Base-by-base conservation (phyloP, 2,888 invertebrate species). In the Xylota sylvarum region DNA sequence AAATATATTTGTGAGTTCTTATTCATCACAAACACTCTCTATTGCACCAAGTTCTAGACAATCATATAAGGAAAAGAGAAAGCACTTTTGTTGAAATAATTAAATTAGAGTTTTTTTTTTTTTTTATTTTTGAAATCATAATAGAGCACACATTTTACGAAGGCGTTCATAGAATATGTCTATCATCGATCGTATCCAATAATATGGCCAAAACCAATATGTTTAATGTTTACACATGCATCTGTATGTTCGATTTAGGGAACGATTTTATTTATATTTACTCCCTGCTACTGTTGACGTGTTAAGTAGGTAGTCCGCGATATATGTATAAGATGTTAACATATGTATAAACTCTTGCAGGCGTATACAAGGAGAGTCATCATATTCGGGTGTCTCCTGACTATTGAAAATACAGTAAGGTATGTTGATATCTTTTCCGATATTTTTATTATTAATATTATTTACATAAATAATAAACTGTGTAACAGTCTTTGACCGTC, bases 131-230 rank as follows among this genome's bases (percentile, higher is more conserved):
- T 4, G n/a, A 50, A 23, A 62, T 17, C 32, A n/a, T 9, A 5
- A 12, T 19, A 19, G 30, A 7, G 43, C 12, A 30, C 27, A 58
- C 37, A 58, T 67, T 19, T 40, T 37, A 32, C 9, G 19, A 17
- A 60, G 30, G 27, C 64, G 56, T 80, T 80, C 56, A 56, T 65
- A 32, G 48, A 30, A 37, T 48, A 37, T 69, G 64, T 80, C 79
- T 30, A 40, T 80, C 79, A 80, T 80, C 79, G 79, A 4, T n/a
- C 32, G 56, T 48, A 40, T 80, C 58, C 64, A 80, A 80, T 80
- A 80, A 37, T n/a, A 56, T 58, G 9, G 30, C 56, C 30, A 62
- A 64, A 55, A 58, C 17, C 37, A 56, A 65, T 65, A 79, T 17
- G 14, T 65, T 72, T 17, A 55, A 70, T 67, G 37, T 40, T 60